Evolutionary conservation across 1,140 invertebrate genomes (phyloP).

Genomic region (Brachionus manjavacas): DNA sequence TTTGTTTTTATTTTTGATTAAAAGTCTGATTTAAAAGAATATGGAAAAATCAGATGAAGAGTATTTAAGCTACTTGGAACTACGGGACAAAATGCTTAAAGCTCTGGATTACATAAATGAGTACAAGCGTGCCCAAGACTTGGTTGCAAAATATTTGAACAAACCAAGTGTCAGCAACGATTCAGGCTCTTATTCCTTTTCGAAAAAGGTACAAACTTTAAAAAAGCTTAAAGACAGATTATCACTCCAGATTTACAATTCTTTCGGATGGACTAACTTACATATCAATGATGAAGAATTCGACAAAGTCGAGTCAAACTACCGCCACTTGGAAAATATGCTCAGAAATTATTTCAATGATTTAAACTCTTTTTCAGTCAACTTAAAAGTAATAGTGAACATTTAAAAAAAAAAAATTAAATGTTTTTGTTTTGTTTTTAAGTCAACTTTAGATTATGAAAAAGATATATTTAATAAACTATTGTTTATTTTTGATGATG

Average conservation of each 20-base stretch:
- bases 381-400: background rate
- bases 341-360: conserved; percentile 1
- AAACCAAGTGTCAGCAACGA: background rate
- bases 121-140: conserved; percentile 22
- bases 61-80: background rate
- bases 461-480: conserved; percentile 5
- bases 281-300: conserved; percentile 15
- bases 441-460: background rate
- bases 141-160: conserved; percentile 27
- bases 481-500: background rate
- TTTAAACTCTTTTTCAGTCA: background rate
- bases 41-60: background rate
- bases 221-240: background rate
- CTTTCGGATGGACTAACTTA: background rate
- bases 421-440: too few species aligned
- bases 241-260: background rate
- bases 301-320: background rate
- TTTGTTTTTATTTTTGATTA: too few species aligned
- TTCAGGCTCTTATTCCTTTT: background rate
- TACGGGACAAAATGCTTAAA: background rate
- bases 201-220: background rate
- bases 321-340: background rate
- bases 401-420: too few species aligned
- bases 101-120: conserved; percentile 15
- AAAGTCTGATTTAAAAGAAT: background rate